Evolutionary conservation across 2,113 vertebrate genomes (phyloP).

Genomic region (Vireo altiloquus): DNA sequence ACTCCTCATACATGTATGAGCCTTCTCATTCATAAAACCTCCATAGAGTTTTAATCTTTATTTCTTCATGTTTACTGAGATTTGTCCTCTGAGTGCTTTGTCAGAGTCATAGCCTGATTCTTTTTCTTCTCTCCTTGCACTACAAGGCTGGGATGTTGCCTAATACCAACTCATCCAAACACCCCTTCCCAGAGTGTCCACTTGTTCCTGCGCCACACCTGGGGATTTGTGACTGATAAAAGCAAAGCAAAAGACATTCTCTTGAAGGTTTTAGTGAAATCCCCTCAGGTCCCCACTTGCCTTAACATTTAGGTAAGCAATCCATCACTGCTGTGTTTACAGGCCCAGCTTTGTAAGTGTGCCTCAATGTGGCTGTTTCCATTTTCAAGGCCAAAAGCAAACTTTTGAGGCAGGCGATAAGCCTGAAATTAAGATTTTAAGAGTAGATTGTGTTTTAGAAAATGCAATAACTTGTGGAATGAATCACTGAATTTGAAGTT

Average conservation of each 20-base stretch:
- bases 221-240: neutral
- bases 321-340: neutral
- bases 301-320: neutral
- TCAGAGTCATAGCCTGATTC: neutral
- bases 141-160: rapidly evolving
- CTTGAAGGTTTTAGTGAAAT: neutral
- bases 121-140: neutral
- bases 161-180: neutral
- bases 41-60: neutral
- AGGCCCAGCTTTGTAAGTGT: neutral
- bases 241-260: neutral
- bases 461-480: neutral
- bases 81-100: neutral
- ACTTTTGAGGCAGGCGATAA: neutral
- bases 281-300: neutral
- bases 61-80: neutral
- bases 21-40: neutral
- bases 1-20: neutral
- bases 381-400: neutral
- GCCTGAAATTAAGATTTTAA: neutral
- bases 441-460: neutral
- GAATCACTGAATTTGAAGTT: neutral
- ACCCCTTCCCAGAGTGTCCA: neutral
- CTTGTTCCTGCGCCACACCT: rapidly evolving
- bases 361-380: neutral